Evolutionary conservation across 1,140 invertebrate species (phyloP), one percentile per base, ranked within the genome.

Genomic region (Magallana angulata): DNA sequence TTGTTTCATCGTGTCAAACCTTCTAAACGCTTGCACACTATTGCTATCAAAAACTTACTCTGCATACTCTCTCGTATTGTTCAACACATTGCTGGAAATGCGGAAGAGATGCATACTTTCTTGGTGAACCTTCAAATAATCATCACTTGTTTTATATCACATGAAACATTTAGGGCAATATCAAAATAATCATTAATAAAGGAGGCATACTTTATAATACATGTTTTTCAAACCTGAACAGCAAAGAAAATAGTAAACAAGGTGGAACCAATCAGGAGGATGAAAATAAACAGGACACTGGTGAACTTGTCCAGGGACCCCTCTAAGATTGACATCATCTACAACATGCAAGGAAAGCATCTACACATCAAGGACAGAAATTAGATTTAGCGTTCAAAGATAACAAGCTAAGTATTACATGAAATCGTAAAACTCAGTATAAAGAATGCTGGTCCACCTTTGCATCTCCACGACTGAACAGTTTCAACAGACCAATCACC

Each of bases 41-140:
- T 48, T 48, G 36, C 36, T 5, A 48, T 48, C 2, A 48, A 24
- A 36, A 9, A 76, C 68, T 76, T 76, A 76, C 68, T 76, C 68
- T 30, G 18, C 68, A 76, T 76, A 76, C 14, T 76, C 68, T 12
- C 68, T 76, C 9, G 68, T 76, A 30, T 30, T 97, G 95, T 99
- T 99, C 12, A 99, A 96, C 14, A 99, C 96, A 94, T 98, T 98
- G 83, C 97, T 97, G 48, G 97, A 97, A 68, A 99, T 96, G 94
- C 98, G 97, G 30, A 99, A 96, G 56, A 99, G 96, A 92, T 99
- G 98, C 93, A 99, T 97, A 30, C 97, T 98, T 96, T 99, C 99
- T 16, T 97, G 97, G 94, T 99, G 99, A 86, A 99, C 96, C 97
- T 99, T 94, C 6, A 85, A 85, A 57, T 57, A 11, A 36, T 64